phyloP scores from a whole-genome alignment of 2,888 invertebrate species.

The Hypsopygia costalis region DNA sequence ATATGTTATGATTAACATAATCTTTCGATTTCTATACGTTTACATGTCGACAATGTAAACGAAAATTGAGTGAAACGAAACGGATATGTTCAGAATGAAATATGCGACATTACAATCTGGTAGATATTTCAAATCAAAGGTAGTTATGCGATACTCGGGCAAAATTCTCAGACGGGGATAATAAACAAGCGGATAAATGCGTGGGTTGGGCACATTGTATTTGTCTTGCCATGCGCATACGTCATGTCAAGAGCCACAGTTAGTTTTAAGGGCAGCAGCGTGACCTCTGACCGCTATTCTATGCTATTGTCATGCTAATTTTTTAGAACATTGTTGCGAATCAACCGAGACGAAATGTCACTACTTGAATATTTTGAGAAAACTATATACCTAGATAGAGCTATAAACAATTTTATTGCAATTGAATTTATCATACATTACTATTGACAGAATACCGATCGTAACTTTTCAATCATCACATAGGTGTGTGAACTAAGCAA shows the following conservation, averaged over 20 bases:
- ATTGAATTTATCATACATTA: too few relatives aligned
- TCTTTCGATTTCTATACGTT: constrained; percentile 41
- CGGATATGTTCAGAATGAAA: constrained; percentile 32
- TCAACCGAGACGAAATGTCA: constrained; percentile 40
- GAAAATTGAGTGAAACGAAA: constrained; percentile 46
- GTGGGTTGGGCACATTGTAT: constrained; percentile 70
- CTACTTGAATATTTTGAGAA: constrained; percentile 1
- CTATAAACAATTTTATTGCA: not conserved
- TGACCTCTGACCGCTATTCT: constrained; percentile 63
- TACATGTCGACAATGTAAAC: constrained; percentile 26
- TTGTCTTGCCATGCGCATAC: constrained; percentile 40
- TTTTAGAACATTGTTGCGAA: constrained; percentile 38
- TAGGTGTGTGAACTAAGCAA: too few relatives aligned
- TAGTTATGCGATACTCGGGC: constrained; percentile 40
- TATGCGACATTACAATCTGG: constrained; percentile 25
- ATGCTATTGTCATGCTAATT: constrained; percentile 66
- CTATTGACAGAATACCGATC: too few relatives aligned
- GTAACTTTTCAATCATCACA: too few relatives aligned
- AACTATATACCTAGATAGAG: not conserved
- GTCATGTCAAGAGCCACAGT: constrained; percentile 37
- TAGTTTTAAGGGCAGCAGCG: constrained; percentile 58
- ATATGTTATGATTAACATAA: constrained; percentile 40
- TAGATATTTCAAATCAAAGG: constrained; percentile 34
- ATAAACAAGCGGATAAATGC: constrained; percentile 52
- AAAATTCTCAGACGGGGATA: constrained; percentile 41